Percentiles rank a stretch among this genome's conserved stretches.
Evolutionary conservation across 2,797 vertebrate genomes (phyloP).

Genomic region (Acanthurus tractus): DNA sequence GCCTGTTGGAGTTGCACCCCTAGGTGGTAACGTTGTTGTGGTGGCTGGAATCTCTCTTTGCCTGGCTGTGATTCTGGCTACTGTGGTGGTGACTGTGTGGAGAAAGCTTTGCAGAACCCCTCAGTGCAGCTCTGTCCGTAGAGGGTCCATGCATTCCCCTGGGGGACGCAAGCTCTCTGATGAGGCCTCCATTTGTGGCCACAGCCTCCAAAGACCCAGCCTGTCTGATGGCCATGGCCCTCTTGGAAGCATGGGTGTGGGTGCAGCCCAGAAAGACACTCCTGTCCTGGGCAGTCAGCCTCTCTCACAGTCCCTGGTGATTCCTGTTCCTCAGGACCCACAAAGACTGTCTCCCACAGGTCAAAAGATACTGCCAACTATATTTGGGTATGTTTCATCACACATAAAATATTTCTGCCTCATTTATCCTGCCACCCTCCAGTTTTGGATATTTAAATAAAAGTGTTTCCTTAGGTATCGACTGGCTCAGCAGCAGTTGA

Average conservation of each 20-base stretch:
- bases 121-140: slow-evolving; percentile 87
- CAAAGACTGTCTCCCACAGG: slow-evolving; percentile 89
- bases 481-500: slow-evolving; percentile 95
- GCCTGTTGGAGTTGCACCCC: slow-evolving; percentile 35
- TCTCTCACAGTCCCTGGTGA: slow-evolving; percentile 75
- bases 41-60: slow-evolving; percentile 93
- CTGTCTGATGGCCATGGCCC: slow-evolving; percentile 84
- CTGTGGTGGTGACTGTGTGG: slow-evolving; percentile 93
- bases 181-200: slow-evolving; percentile 92
- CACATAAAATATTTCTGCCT: background rate
- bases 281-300: slow-evolving; percentile 80
- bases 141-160: slow-evolving; percentile 87
- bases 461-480: slow-evolving; percentile 84
- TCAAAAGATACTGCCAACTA: slow-evolving; percentile 93
- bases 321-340: slow-evolving; percentile 76
- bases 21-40: slow-evolving; percentile 91
- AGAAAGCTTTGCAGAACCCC: slow-evolving; percentile 90
- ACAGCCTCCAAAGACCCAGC: slow-evolving; percentile 89
- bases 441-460: background rate
- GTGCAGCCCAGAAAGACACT: slow-evolving; percentile 60
- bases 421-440: background rate
- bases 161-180: slow-evolving; percentile 92
- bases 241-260: slow-evolving; percentile 59
- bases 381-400: slow-evolving; percentile 88
- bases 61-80: slow-evolving; percentile 92